phyloP scores from a whole-genome alignment of 2,113 vertebrate genomes.

The Panurus biarmicus region DNA sequence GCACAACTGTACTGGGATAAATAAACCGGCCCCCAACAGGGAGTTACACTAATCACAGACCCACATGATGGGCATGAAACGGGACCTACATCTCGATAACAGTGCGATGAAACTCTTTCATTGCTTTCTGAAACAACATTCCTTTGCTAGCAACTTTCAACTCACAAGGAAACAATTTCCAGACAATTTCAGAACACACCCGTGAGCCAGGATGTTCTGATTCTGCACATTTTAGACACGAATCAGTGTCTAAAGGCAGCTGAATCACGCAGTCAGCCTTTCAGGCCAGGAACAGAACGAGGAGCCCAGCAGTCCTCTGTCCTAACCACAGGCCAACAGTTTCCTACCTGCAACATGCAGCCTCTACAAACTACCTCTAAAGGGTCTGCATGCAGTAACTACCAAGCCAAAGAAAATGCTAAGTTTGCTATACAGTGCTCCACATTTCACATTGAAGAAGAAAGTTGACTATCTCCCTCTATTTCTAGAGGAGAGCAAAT shows the following conservation, averaged over 20 bases:
- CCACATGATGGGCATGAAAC: background rate
- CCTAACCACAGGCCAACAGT: background rate
- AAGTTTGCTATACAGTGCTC: background rate
- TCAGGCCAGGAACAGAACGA: background rate
- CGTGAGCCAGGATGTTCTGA: background rate
- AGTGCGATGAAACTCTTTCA: background rate
- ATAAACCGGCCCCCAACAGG: background rate
- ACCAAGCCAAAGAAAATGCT: background rate
- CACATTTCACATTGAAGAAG: background rate
- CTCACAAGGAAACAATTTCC: background rate
- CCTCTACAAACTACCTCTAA: background rate
- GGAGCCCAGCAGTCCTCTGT: background rate
- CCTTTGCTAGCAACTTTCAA: background rate
- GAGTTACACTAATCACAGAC: background rate
- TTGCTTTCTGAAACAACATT: background rate
- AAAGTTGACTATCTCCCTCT: background rate
- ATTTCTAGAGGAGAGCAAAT: background rate
- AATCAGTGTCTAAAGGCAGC: background rate
- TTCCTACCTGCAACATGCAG: background rate
- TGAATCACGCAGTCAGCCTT: background rate
- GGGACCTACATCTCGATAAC: background rate
- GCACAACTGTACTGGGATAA: background rate
- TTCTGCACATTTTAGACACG: background rate
- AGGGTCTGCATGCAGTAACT: background rate
- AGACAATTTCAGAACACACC: background rate